Conservation (phyloP, 2,113 vertebrate species). For the Circaetus cinerascens region DNA sequence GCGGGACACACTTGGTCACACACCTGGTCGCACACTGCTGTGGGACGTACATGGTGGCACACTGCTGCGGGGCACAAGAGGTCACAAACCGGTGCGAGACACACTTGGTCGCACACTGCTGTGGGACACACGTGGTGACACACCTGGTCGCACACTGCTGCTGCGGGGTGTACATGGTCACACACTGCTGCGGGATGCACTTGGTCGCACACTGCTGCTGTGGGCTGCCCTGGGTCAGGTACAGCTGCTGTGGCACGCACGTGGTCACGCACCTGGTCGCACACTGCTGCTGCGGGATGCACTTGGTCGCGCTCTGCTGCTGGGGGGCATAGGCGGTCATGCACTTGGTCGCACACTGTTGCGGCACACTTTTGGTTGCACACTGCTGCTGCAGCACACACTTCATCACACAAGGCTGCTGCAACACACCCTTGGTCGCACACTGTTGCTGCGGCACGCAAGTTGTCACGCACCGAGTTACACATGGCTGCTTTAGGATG, state of each 20-base stretch:
- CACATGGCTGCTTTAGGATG: not conserved
- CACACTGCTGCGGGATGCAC: not conserved
- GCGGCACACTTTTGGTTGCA: not conserved
- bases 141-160: not conserved
- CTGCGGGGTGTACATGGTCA: not conserved
- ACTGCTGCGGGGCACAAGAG: not conserved
- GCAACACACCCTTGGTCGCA: not conserved
- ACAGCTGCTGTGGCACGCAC: not conserved
- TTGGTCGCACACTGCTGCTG: not conserved
- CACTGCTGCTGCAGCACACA: not conserved
- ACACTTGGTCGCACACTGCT: not conserved
- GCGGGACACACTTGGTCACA: not conserved
- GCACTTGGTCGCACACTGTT: not conserved
- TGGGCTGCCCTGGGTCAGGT: not conserved
- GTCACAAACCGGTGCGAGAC: not conserved
- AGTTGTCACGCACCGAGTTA: not conserved
- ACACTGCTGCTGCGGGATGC: not conserved
- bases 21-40: not conserved
- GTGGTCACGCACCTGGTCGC: not conserved
- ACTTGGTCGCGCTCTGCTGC: not conserved
- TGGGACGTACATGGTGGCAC: accelerated
- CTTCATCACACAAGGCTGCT: not conserved
- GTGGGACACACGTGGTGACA: not conserved
- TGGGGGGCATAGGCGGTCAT: not conserved
- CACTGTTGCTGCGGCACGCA: not conserved